Base-by-base conservation (phyloP, 2,888 invertebrate species). In the Drosophila acutilabella region DNA sequence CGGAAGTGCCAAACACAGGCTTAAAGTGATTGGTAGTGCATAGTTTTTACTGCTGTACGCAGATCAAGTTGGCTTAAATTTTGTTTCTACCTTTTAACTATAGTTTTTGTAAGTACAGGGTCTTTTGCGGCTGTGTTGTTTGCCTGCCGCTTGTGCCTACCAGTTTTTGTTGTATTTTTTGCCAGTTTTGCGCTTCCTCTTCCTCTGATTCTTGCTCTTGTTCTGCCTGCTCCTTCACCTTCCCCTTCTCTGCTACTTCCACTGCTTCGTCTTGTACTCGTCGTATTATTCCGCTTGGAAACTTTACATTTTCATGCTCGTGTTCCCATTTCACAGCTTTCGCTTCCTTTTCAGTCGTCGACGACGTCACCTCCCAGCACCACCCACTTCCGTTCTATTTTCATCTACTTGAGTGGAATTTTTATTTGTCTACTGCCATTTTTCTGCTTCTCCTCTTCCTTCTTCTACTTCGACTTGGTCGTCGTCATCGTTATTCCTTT, bases 341-440 rank as follows among this genome's bases (percentile, higher is more conserved):
- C 66, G 72, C 58, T 68, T 76, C 77, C 68, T 76, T 69, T 53
- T 54, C 56, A 23, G 50, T 30, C 38, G 45, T 20, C 52, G 18
- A 18, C 18, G 13, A 20, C 14, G 13, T 30, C 45, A 14, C 52
- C 62, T 33, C 66, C 48, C 53, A 62, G 41, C 57, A 42, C 77
- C 80, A 71, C 76, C 83, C 86, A 82, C 71, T 78, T 88, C 80
- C 88, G 75, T 72, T 82, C 88, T 72, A 88, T 78, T 78, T 82
- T 78, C 88, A 85, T 77, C 89, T 81, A 66, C 84, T 87, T 71
- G 85, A 75, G 85, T 82, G 81, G 89, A 85, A 81, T 86, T 88
- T 89, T 82, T 88, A 85, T 86, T 85, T 88, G 78, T 80, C 78
- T 79, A 73, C 57, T 61, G 66, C 52, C 66, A 65, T 71, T 73